Base-by-base conservation (phyloP, 2,888 invertebrate species). In the Pristionchus maxplancki region DNA sequence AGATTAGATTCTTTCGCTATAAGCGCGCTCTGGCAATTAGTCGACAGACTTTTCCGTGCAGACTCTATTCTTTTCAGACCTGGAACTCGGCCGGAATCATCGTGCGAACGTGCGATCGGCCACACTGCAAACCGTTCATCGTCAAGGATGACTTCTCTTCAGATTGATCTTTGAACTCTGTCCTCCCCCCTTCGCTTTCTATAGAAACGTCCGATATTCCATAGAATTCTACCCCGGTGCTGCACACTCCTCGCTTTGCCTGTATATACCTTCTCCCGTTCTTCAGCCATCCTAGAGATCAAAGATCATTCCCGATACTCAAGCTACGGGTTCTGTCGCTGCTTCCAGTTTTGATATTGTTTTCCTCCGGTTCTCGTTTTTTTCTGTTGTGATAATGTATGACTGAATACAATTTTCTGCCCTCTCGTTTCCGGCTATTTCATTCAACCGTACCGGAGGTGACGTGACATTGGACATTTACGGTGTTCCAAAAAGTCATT, bases 71-170 rank as follows among this genome's bases (percentile, higher is more conserved):
- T 24, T 86, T 88, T 40, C 81, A 88, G 88, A 53, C 53, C 1
- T 88, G 88, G 88, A 37, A 64, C 78, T 40, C 58, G 0, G 48
- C 88, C 20, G 88, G 81, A 17, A 64, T 88, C 34, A 81, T 88
- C 17, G 88, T 88, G 0, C 78, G 81, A 20, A 78, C 88, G 0
- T 88, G 88, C 62, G 88, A 88, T n/a, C 24, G 48, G 48, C 78
- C 37, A 17, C 53, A 81, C 78, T 88, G 88, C 88, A 88, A 78
- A 40, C 88, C 88, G 24, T 88, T 88, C 88, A 81, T 88, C 44
- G 88, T 53, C 37, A 62, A 44, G n/a, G 44, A 81, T 13, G 78
- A 58, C 5, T 15, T 40, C 20, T 53, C 78, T 6, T 53, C 78
- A 0, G 58, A 88, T 28, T 88, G 62, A 88, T 67, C n/a, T 78